Evolutionary conservation across 2,113 vertebrate species (phyloP), one percentile per base, ranked within the genome.

Genomic region (Loxodonta africana): DNA sequence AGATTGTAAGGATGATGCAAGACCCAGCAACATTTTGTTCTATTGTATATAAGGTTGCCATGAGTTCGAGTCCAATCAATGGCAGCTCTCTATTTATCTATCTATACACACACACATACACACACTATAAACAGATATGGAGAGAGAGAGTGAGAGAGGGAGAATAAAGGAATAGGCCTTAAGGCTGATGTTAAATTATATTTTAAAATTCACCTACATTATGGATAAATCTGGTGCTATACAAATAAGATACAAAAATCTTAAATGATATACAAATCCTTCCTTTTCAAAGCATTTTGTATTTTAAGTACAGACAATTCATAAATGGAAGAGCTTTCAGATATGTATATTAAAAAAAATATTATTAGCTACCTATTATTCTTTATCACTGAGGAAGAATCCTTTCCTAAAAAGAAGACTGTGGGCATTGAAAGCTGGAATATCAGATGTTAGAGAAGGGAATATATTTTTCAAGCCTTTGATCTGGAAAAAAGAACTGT

Each of bases 381-480:
- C 53, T 53, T 65, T 82, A 63, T 91, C 26, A 28, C 8, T 92
- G 65, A 82, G 23, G 41, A 93, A 83, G 30, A 88, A 77, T 60
- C 44, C 17, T 67, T 90, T 95, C 28, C 60, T 95, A 57, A 87
- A 5, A 92, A 90, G 41, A 84, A 76, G 37, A 44, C 23, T 26
- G 4, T 30, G 44, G 26, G 1, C 25, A 73, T 33, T 71, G 25
- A 41, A 94, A 83, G 37, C 25, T 91, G 25, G n/a, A 78, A 74
- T 94, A 95, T 94, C 28, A 77, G 51, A 11, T 71, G 8, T 90
- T 2, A 94, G 62, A 63, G 60, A 71, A 81, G 26, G 90, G 77
- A 94, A 95, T 33, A 62, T 69, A 26, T 63, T 67, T 93, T 87
- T 91, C n/a, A 92, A 28, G 15, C 33, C 28, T 95, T 94, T 93